Percentiles rank a stretch among this genome's conserved stretches.
Evolutionary conservation across 2,113 vertebrate genomes (phyloP).

Genomic region (Sander vitreus): DNA sequence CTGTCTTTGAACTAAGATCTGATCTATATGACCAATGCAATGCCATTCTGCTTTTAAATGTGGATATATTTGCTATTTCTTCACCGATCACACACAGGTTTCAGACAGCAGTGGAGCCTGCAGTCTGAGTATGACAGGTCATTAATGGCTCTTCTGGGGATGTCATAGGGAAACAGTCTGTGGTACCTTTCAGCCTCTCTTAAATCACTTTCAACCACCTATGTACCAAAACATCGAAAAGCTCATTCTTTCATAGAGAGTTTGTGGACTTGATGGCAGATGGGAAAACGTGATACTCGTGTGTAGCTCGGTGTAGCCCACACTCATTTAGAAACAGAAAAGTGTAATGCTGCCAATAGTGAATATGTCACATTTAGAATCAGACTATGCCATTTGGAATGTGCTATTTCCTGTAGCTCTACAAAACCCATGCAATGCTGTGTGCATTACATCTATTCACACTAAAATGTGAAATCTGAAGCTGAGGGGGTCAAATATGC

Average conservation of each 20-base stretch:
- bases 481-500: slow-evolving; percentile 47
- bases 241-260: slow-evolving; percentile 6
- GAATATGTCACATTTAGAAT: not conserved
- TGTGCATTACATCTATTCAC: not conserved
- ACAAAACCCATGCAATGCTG: not conserved
- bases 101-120: slow-evolving; percentile 5
- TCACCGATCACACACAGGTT: not conserved
- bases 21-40: not conserved
- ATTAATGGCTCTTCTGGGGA: slow-evolving; percentile 52
- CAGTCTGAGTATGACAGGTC: slow-evolving; percentile 31
- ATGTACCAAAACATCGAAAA: slow-evolving; percentile 41
- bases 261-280: slow-evolving; percentile 15
- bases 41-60: not conserved
- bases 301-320: not conserved
- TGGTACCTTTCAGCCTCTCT: slow-evolving; percentile 19
- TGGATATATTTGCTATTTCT: not conserved
- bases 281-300: not conserved
- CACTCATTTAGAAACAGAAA: not conserved
- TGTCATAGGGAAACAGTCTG: slow-evolving; percentile 46
- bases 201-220: slow-evolving; percentile 64
- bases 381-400: not conserved
- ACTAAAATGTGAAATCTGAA: slow-evolving; percentile 43
- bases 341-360: not conserved
- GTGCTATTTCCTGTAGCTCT: not conserved
- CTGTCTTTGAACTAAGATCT: not conserved